Conservation (phyloP, 2,888 invertebrate species). For the Melanostoma mellinum region DNA sequence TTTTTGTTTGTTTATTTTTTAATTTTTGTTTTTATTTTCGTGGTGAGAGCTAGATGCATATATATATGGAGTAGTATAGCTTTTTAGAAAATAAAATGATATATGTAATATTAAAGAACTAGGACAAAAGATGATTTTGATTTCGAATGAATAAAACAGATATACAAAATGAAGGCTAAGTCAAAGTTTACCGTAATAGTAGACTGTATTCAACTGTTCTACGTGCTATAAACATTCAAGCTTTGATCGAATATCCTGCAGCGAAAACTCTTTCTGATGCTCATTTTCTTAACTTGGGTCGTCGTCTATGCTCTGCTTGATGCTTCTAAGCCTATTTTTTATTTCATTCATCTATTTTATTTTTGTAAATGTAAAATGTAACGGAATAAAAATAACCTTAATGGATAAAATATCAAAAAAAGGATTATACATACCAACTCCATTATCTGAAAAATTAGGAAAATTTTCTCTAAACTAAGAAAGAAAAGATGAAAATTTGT, state of each 20-base stretch:
- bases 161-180: conserved; percentile 19
- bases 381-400: not conserved
- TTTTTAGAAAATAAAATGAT: conserved; percentile 12
- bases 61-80: conserved; percentile 14
- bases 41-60: conserved; percentile 71
- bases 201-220: not conserved
- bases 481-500: too few species aligned
- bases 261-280: not conserved
- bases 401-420: conserved; percentile 1
- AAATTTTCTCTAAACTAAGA: not conserved
- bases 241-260: conserved; percentile 13
- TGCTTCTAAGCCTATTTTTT: not conserved
- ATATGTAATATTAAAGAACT: conserved; percentile 3
- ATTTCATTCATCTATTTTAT: not conserved
- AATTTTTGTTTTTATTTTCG: conserved; percentile 1
- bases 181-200: conserved; percentile 1
- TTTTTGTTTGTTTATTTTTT: conserved; percentile 34
- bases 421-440: conserved; percentile 22
- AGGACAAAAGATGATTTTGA: conserved; percentile 15
- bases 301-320: conserved; percentile 4
- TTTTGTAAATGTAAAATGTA: not conserved
- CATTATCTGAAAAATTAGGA: conserved; percentile 28
- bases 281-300: too few species aligned
- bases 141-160: not conserved
- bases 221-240: conserved; percentile 45